phyloP scores from a whole-genome alignment of 2,113 vertebrate species.

The Leptobrachium leishanense region DNA sequence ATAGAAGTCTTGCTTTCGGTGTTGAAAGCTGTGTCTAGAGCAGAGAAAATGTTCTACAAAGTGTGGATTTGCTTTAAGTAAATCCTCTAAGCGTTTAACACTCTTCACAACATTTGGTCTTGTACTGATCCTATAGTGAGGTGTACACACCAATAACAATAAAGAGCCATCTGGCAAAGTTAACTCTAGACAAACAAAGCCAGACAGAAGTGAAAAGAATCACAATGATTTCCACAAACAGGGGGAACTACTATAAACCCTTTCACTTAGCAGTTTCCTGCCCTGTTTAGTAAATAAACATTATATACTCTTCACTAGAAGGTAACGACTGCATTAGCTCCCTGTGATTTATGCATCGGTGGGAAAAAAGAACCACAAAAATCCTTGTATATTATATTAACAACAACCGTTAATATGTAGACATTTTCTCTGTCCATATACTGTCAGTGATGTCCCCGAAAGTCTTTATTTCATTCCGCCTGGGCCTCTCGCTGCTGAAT shows the following conservation, averaged over 20 bases:
- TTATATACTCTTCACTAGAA: slow-evolving; percentile 48
- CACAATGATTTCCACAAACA: slow-evolving; percentile 94
- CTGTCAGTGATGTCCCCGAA: slow-evolving; percentile 97
- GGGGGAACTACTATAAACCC: slow-evolving; percentile 89
- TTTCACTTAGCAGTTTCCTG: slow-evolving; percentile 88
- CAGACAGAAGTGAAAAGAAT: slow-evolving; percentile 93
- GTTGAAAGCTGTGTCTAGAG: slow-evolving; percentile 67
- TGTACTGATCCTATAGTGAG: slow-evolving; percentile 89
- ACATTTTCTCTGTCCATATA: slow-evolving; percentile 88
- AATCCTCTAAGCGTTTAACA: slow-evolving; percentile 79
- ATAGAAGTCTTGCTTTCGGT: background rate
- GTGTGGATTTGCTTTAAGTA: slow-evolving; percentile 76
- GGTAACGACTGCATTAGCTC: slow-evolving; percentile 20
- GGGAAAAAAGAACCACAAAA: slow-evolving; percentile 29
- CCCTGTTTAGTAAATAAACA: slow-evolving; percentile 86
- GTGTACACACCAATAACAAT: slow-evolving; percentile 95
- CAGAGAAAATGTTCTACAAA: slow-evolving; percentile 63
- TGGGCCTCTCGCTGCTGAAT: slow-evolving; percentile 93
- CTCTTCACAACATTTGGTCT: slow-evolving; percentile 95
- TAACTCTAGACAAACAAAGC: slow-evolving; percentile 96
- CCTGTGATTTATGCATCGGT: slow-evolving; percentile 46
- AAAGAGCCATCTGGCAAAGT: slow-evolving; percentile 95
- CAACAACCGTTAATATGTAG: slow-evolving; percentile 81
- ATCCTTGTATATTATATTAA: slow-evolving; percentile 64
- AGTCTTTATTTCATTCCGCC: slow-evolving; percentile 98